phyloP scores from a whole-genome alignment of 92 coral and sea anemone genomes.

The Isaurus tuberculatus region DNA sequence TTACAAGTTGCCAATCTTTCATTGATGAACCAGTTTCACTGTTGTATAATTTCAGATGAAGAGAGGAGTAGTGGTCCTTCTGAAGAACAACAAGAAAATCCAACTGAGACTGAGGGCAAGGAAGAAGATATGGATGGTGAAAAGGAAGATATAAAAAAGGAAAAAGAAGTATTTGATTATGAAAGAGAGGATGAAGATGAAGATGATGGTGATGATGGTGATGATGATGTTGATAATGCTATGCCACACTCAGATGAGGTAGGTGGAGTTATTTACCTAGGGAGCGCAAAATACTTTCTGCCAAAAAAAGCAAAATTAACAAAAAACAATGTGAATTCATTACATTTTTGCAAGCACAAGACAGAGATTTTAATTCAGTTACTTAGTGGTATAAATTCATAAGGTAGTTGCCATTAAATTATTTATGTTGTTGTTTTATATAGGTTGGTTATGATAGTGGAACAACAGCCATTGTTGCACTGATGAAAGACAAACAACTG shows the following conservation, averaged over 20 bases:
- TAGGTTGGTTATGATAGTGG: conserved; percentile 98
- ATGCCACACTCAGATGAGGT: conserved; percentile 50
- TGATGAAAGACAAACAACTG: conserved; percentile 69
- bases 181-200: conserved; percentile 15
- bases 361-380: no score
- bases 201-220: conserved; percentile 3
- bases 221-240: conserved; percentile 10
- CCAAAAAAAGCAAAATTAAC: no score
- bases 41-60: background rate
- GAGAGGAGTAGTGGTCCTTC: background rate
- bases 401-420: no score
- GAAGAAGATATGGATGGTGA: background rate
- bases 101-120: background rate
- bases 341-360: no score
- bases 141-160: background rate
- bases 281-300: no score
- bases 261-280: background rate
- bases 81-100: background rate
- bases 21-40: background rate
- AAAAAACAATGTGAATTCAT: no score
- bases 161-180: background rate
- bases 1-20: background rate
- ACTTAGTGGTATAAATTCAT: no score
- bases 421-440: background rate
- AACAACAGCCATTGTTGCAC: conserved; percentile 94